Evolutionary conservation across 2,888 invertebrate species (phyloP).

Genomic region (Hanleya hanleyi): DNA sequence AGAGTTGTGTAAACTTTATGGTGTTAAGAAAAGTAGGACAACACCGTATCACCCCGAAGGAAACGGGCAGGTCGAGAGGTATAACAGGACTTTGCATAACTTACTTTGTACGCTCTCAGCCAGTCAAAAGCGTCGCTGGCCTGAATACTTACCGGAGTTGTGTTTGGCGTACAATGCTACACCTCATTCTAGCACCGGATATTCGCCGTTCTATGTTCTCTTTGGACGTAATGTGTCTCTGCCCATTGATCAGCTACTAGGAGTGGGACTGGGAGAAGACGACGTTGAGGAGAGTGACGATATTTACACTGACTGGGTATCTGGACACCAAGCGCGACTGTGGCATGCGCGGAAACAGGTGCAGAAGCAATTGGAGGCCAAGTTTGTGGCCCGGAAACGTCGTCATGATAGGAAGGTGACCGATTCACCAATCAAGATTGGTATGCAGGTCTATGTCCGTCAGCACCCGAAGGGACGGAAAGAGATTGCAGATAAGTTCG

Average conservation of each 20-base stretch:
- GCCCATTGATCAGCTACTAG: neutral
- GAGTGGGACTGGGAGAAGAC: neutral
- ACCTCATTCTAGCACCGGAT: neutral
- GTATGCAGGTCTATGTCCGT: neutral
- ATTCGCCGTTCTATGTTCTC: constrained; percentile 6
- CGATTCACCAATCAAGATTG: neutral
- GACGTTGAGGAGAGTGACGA: neutral
- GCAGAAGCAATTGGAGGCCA: neutral
- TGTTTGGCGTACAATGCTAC: constrained; percentile 9
- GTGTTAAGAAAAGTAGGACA: constrained; percentile 15
- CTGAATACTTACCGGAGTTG: constrained; percentile 9
- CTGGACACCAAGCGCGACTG: neutral
- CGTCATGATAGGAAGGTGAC: neutral
- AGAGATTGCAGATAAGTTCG: constrained; percentile 1
- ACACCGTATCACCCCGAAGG: constrained; percentile 29
- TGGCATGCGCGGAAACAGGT: neutral
- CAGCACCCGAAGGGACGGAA: neutral
- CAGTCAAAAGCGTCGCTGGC: constrained; percentile 21
- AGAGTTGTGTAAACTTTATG: constrained; percentile 26
- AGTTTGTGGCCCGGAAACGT: neutral
- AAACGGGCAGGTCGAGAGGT: constrained; percentile 20
- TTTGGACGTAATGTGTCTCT: neutral
- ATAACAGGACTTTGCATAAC: constrained; percentile 25
- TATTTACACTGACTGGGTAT: neutral
- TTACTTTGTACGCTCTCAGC: constrained; percentile 15